Evolutionary conservation across 92 coral and sea anemone species (phyloP).

Genomic region (Plumapathes pennacea): DNA sequence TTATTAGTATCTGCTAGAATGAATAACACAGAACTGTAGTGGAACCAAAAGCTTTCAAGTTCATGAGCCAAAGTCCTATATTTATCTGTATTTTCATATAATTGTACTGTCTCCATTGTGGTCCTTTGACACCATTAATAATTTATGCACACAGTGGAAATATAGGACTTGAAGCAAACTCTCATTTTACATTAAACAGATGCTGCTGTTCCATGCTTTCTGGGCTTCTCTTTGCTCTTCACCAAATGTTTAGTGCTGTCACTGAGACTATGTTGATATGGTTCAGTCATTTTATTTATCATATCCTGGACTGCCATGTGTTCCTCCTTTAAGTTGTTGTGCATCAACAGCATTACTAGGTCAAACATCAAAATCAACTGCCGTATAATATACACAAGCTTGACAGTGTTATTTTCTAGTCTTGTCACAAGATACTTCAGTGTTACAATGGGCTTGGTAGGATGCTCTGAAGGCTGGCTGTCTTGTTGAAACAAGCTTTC

Average conservation of each 20-base stretch:
- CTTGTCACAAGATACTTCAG: conserved; percentile 73
- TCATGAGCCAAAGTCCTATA: too few relatives aligned
- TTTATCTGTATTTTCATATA: too few relatives aligned
- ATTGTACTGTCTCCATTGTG: too few relatives aligned
- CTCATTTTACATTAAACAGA: too few relatives aligned
- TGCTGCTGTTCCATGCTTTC: not conserved
- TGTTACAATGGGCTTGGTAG: conserved; percentile 55
- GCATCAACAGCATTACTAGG: conserved; percentile 82
- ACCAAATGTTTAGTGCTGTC: conserved; percentile 73
- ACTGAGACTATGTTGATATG: conserved; percentile 51
- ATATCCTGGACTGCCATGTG: conserved; percentile 81
- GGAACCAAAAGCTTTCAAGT: too few relatives aligned
- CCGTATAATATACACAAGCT: conserved; percentile 75
- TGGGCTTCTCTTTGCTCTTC: conserved; percentile 38
- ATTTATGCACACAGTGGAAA: too few relatives aligned
- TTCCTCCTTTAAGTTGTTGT: conserved; percentile 61
- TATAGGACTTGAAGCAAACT: too few relatives aligned
- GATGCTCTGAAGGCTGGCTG: conserved; percentile 39
- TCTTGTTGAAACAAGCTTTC: conserved; percentile 30
- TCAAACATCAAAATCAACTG: conserved; percentile 84
- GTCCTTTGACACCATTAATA: too few relatives aligned
- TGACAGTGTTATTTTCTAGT: conserved; percentile 61
- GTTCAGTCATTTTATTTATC: conserved; percentile 72
- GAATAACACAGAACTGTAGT: too few relatives aligned
- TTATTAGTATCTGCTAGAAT: too few relatives aligned